phyloP scores from a whole-genome alignment of 2,797 vertebrate species.

The Acrossocheilus fasciatus region DNA sequence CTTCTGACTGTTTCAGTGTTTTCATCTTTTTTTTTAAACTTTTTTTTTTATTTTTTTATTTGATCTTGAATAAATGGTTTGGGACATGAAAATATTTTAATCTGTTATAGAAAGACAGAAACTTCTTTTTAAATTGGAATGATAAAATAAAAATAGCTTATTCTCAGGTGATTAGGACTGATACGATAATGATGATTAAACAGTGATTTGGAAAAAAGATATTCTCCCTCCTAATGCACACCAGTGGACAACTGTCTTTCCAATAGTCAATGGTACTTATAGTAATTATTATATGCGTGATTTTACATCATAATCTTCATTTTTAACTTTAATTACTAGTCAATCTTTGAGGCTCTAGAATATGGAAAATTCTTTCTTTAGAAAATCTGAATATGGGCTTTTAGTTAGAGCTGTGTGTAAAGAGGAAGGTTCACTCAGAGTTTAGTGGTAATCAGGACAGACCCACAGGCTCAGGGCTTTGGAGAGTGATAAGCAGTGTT shows the following conservation, averaged over 20 bases:
- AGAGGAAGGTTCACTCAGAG: constrained; percentile 37
- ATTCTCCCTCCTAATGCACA: neutral
- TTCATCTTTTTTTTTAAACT: no score
- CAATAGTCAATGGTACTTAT: neutral
- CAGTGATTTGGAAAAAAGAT: neutral
- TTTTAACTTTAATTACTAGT: neutral
- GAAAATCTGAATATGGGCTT: neutral
- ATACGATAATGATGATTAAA: neutral
- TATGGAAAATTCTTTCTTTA: neutral
- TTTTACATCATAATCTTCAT: neutral
- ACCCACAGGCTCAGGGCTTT: constrained; percentile 29
- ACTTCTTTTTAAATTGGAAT: neutral
- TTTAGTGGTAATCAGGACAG: constrained; percentile 37
- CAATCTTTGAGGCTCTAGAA: neutral
- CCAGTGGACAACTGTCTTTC: neutral
- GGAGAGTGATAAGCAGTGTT: constrained; percentile 2
- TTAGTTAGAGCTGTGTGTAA: neutral
- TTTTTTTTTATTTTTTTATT: neutral
- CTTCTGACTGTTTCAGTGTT: neutral
- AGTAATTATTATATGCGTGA: neutral
- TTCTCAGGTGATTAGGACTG: neutral
- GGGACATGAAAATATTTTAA: neutral
- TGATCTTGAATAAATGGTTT: neutral
- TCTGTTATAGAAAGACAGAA: neutral
- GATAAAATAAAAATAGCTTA: neutral